Evolutionary conservation across 2,797 vertebrate genomes (phyloP), one percentile per base, ranked within the genome.

Genomic region (Adelosebastes latens): DNA sequence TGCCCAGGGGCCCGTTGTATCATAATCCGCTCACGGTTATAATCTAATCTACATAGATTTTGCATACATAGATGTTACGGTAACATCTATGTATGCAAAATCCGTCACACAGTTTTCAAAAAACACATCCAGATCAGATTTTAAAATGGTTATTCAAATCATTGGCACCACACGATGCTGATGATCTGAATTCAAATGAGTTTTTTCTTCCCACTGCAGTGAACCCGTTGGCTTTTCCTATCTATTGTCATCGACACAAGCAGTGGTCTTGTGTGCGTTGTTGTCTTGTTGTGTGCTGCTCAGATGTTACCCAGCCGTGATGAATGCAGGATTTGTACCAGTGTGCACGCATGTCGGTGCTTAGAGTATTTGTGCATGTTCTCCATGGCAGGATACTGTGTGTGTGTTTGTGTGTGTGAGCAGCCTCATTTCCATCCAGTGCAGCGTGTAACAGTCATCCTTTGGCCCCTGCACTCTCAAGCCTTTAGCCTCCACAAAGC

Each of bases 371-470:
- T 87, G 82, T 86, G 77, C 80, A 71, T 91, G 72, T 86, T 70
- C 66, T 62, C 66, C 72, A 36, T 85, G 85, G 82, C 70, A 25
- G 58, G 34, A 76, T n/a, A 72, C 36, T 55, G 16, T 77, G 58
- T 39, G 75, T 27, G 74, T 29, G 67, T 2, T 56, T 69, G 14
- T 63, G 60, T 56, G 64, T 69, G 64, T 68, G 55, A 58, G 71
- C 58, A 59, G 67, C 75, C 87, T 93, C 89, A 93, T 94, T 94
- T 93, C 91, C 93, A 89, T 93, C 90, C 76, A 62, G 88, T 71
- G 56, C 87, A 77, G 82, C 3, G 70, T 86, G 90, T 89, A 92
- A 91, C 93, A 83, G 87, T 87, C 79, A 42, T 88, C 85, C 85
- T 85, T 79, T 81, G 84, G 89, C 83, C 87, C 82, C 84, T 72